Evolutionary conservation across 2,797 vertebrate genomes (phyloP).

Genomic region (Geotrypetes seraphini): DNA sequence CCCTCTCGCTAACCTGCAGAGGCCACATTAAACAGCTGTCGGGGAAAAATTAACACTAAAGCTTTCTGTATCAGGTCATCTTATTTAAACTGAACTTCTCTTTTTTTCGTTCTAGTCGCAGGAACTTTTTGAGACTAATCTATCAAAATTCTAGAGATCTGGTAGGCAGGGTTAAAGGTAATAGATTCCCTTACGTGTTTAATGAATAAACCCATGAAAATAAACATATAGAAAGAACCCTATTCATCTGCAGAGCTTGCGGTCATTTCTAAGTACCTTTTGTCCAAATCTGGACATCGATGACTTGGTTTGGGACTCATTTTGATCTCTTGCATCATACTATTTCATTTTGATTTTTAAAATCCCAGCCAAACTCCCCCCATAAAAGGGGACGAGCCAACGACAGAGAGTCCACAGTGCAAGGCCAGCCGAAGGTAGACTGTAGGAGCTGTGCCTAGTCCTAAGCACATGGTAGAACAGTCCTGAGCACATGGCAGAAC

Average conservation of each 20-base stretch:
- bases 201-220: not conserved
- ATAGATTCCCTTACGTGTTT: not conserved
- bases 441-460: too few species aligned
- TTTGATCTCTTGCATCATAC: too few species aligned
- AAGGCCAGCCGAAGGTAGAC: too few species aligned
- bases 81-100: not conserved
- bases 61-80: not conserved
- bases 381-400: too few species aligned
- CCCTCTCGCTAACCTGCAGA: not conserved
- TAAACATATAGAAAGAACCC: not conserved
- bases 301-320: too few species aligned
- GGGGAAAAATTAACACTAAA: not conserved
- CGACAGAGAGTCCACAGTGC: too few species aligned
- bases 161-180: not conserved
- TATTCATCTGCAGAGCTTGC: not conserved
- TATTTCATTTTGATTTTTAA: too few species aligned
- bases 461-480: too few species aligned
- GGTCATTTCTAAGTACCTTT: not conserved
- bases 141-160: slow-evolving; percentile 4
- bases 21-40: slow-evolving; percentile 5
- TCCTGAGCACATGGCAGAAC: too few species aligned
- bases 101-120: not conserved
- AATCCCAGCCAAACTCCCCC: too few species aligned
- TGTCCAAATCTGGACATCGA: too few species aligned
- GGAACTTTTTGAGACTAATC: not conserved